Conservation (phyloP, 2,797 vertebrate genomes). For the Sphaeramia orbicularis region DNA sequence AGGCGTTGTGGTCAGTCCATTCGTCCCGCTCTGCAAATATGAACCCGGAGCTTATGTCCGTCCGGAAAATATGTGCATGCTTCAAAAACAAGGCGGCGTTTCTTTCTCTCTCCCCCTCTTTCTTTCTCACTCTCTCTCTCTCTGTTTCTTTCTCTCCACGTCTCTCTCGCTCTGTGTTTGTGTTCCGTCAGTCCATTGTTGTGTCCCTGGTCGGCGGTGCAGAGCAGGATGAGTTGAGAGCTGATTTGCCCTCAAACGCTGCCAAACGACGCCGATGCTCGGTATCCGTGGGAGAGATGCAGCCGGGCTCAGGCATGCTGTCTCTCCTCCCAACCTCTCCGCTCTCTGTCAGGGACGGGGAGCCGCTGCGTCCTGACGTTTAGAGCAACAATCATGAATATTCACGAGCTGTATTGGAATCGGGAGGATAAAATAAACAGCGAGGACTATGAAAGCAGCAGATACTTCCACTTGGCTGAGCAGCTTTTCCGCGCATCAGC, state of each 20-base stretch:
- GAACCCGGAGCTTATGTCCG: constrained; percentile 55
- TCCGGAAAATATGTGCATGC: constrained; percentile 61
- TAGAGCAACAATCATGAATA: constrained; percentile 81
- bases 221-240: constrained; percentile 47
- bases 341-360: constrained; percentile 61
- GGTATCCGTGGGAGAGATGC: constrained; percentile 58
- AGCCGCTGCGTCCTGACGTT: constrained; percentile 80
- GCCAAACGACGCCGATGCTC: constrained; percentile 61
- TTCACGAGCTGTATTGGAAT: constrained; percentile 65
- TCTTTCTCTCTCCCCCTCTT: constrained; percentile 25
- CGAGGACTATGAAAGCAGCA: constrained; percentile 20
- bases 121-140: not conserved
- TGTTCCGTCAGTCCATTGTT: constrained; percentile 52
- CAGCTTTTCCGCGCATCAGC: constrained; percentile 17
- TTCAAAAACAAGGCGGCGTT: constrained; percentile 66
- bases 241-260: constrained; percentile 67
- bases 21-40: constrained; percentile 50
- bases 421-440: constrained; percentile 55
- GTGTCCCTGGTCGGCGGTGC: constrained; percentile 30
- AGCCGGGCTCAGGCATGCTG: constrained; percentile 73
- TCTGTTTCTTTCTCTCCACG: constrained; percentile 4
- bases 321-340: constrained; percentile 59
- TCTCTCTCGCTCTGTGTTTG: constrained; percentile 21
- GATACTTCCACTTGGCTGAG: constrained; percentile 36
- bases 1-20: constrained; percentile 60